Evolutionary conservation across 2,113 vertebrate species (phyloP), one percentile per base, ranked within the genome.

Genomic region (Alexandromys fortis): DNA sequence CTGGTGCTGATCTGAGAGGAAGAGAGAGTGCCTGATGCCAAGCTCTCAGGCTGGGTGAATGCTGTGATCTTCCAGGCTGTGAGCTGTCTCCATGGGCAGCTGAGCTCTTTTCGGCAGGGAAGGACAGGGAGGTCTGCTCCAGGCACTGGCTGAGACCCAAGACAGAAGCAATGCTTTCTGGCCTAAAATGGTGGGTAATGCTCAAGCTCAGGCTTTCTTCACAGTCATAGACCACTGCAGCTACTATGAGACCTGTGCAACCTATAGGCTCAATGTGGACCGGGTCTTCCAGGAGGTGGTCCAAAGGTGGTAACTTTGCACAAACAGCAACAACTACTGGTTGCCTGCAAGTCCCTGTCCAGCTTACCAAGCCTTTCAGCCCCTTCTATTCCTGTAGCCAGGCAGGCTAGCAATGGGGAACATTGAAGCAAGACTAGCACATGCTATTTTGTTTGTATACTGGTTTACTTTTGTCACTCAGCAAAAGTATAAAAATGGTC

Each of bases 241-340:
- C 92, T 99, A 99, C 97, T 99, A 99, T 2, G 99, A 99, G 98
- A 99, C 99, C 42, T 99, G 99, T 0, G 99, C 99, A 47, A 99
- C 99, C 7, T 99, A 99, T 0, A 99, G 99, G 28, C 99, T 99
- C 97, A 99, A 99, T 0, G 99, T 99, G 1, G 99, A 99, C 58
- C 96, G 99, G 28, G 99, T 99, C 94, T 99, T 99, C 98, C 98
- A 98, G 7, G 99, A 99, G 97, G 99, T 99, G 67, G 99, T 99
- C 85, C 99, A 99, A 99, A 99, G 97, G 99, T 99, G 3, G 98
- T 99, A 11, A 98, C 99, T 0, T 98, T 99, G 94, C 99, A 98
- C 97, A 99, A 99, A 97, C 99, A 99, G 97, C 99, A 99, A 9
- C 99, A 99, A 63, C 98, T 99, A 58, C 97, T 99, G 97, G 99